A percentile compares a stretch with the other conserved stretches of the same genome.
phyloP scores from a whole-genome alignment of 2,113 vertebrate species.

The Buteo buteo region DNA sequence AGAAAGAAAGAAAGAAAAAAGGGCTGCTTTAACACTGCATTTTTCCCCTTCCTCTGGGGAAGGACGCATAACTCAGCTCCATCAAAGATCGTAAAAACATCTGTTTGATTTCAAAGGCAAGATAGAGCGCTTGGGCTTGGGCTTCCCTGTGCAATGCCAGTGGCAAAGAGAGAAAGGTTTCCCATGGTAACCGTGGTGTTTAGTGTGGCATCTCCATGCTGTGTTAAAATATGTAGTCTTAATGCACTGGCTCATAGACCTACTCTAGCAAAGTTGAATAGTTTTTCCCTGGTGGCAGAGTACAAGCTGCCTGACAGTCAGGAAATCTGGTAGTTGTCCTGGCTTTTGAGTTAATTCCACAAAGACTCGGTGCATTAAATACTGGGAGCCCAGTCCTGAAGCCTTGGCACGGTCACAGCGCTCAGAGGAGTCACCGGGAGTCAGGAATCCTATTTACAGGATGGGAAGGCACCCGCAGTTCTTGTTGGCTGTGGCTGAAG shows the following conservation, averaged over 20 bases:
- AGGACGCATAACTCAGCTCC: background rate
- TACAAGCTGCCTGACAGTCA: constrained; percentile 4
- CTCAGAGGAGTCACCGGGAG: background rate
- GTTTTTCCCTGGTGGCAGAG: constrained; percentile 16
- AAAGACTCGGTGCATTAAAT: background rate
- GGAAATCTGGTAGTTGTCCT: background rate
- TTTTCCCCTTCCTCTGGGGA: constrained; percentile 14
- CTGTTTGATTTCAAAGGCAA: constrained; percentile 49
- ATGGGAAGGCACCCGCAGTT: background rate
- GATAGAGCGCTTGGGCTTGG: constrained; percentile 4
- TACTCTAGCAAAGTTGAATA: background rate
- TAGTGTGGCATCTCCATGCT: constrained; percentile 4
- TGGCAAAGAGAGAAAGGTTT: constrained; percentile 51
- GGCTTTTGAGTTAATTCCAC: constrained; percentile 12
- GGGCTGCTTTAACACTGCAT: background rate
- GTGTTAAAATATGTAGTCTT: background rate
- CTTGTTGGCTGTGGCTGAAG: background rate
- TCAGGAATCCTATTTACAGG: background rate
- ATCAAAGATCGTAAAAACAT: constrained; percentile 43
- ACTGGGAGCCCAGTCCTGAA: background rate
- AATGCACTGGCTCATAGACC: constrained; percentile 13
- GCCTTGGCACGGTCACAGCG: background rate
- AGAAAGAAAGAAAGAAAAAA: background rate
- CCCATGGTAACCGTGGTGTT: constrained; percentile 32
- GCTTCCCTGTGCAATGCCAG: background rate